Conservation (phyloP, 2,113 vertebrate species). For the Elanus axillaris region DNA sequence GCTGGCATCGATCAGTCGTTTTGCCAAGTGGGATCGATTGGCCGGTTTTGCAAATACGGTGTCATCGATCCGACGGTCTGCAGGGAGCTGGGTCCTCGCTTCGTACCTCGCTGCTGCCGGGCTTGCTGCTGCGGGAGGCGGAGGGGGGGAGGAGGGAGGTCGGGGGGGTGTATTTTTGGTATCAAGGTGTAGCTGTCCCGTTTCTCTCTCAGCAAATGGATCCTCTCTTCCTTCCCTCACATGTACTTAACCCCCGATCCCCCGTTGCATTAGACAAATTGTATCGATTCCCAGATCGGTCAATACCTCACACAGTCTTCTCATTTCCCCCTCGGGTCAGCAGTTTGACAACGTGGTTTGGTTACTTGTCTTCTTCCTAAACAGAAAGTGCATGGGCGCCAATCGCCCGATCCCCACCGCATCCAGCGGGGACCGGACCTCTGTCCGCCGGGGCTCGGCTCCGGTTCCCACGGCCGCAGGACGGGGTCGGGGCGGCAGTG, state of each 20-base stretch:
- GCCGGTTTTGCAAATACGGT: conserved; percentile 47
- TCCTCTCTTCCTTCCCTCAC: background rate
- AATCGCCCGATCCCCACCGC: background rate
- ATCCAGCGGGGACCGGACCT: background rate
- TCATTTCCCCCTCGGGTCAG: conserved; percentile 45
- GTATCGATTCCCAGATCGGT: conserved; percentile 39
- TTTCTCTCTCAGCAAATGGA: background rate
- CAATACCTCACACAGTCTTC: conserved; percentile 50
- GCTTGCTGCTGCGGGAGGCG: background rate
- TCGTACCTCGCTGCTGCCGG: conserved; percentile 3
- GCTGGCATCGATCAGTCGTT: conserved; percentile 57
- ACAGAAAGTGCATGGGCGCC: conserved; percentile 59
- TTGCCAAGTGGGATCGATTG: conserved; percentile 68
- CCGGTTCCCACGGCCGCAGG: conserved; percentile 23
- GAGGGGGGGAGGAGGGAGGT: too few species aligned
- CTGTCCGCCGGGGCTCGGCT: background rate
- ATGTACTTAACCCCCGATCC: conserved; percentile 43
- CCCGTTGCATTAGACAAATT: conserved; percentile 60
- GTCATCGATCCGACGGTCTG: conserved; percentile 50
- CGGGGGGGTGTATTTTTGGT: background rate
- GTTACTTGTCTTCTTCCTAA: conserved; percentile 30
- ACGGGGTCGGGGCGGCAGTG: conserved; percentile 1
- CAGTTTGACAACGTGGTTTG: conserved; percentile 51
- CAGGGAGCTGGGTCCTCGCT: conserved; percentile 19
- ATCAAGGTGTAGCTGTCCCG: conserved; percentile 49